Conservation (phyloP, 2,113 vertebrate species). For the Grammomys dolichurus region DNA sequence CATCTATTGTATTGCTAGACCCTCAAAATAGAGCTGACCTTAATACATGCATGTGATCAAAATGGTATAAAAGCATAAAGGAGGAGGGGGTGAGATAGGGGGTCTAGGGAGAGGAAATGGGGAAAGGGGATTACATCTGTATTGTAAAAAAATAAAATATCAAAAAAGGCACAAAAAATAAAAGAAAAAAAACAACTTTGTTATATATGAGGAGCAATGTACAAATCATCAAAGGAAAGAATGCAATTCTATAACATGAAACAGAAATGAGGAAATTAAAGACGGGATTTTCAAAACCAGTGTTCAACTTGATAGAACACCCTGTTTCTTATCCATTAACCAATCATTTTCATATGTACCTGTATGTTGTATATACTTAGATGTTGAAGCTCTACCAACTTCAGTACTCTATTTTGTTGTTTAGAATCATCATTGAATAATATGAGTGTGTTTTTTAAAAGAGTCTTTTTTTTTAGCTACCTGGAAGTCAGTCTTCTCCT, state of each 20-base stretch:
- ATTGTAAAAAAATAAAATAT: too few species aligned
- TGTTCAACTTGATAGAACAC: not conserved
- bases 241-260: not conserved
- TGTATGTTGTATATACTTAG: not conserved
- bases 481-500: too few species aligned
- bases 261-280: not conserved
- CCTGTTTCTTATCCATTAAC: not conserved
- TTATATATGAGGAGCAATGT: not conserved
- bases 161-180: too few species aligned
- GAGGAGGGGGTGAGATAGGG: too few species aligned
- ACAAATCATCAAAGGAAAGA: not conserved
- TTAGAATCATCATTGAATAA: not conserved
- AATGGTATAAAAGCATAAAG: too few species aligned
- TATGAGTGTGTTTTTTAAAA: not conserved
- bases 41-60: too few species aligned
- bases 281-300: not conserved
- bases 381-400: not conserved
- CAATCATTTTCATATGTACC: not conserved
- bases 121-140: too few species aligned
- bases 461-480: too few species aligned
- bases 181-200: not conserved
- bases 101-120: too few species aligned
- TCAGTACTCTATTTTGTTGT: not conserved
- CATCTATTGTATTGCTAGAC: too few species aligned
- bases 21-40: too few species aligned